These are phyloP conservation scores for Catostomus latipinnis DNA, from an alignment of 2,797 vertebrate species.

Conservation along the genomic window DNA sequence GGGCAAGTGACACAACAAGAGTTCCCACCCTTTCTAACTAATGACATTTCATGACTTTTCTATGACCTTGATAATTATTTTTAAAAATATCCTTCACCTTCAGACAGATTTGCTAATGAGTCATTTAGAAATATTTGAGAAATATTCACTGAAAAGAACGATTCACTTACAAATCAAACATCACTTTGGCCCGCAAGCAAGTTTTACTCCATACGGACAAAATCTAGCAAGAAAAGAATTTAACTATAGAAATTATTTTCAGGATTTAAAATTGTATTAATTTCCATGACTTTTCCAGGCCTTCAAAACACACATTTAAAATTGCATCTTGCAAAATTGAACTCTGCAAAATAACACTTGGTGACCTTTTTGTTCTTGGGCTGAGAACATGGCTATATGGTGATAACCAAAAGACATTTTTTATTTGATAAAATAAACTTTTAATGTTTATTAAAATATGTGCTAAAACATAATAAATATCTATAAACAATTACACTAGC, in stretches of 20 bases:
- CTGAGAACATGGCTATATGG: not conserved
- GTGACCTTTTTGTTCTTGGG: not conserved
- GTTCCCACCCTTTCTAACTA: not conserved
- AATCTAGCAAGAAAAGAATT: too few relatives aligned
- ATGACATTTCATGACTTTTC: not conserved
- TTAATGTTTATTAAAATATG: constrained; percentile 20
- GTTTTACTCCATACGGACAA: too few relatives aligned
- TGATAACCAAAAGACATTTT: not conserved
- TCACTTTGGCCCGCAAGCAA: too few relatives aligned
- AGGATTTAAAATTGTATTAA: too few relatives aligned
- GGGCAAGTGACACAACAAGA: not conserved
- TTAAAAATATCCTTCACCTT: too few relatives aligned
- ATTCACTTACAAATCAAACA: too few relatives aligned
- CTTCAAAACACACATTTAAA: not conserved
- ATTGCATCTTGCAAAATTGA: not conserved
- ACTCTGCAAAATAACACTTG: not conserved
- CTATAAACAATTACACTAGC: constrained; percentile 9
- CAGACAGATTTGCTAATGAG: too few relatives aligned
- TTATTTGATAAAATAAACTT: not conserved
- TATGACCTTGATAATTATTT: not conserved
- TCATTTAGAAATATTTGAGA: too few relatives aligned
- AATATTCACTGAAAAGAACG: too few relatives aligned
- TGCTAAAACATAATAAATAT: constrained; percentile 28
- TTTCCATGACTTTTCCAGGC: not conserved
- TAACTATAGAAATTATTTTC: too few relatives aligned